These are phyloP conservation scores for Eledona agricola DNA, from an alignment of 2,888 invertebrate genomes.

Conservation along the genomic window DNA sequence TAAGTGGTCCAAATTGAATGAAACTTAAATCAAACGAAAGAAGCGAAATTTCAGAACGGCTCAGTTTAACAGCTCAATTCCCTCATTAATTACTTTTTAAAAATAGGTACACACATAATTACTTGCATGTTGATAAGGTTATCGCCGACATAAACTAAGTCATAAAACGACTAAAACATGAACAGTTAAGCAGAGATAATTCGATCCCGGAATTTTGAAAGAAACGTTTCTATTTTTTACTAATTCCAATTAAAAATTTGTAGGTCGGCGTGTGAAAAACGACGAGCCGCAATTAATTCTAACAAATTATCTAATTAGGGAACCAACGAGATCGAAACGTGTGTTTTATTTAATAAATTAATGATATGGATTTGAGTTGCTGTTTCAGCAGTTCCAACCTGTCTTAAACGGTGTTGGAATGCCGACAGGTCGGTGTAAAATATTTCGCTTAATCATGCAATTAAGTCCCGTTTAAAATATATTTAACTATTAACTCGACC, in stretches of 20 bases:
- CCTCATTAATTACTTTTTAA: no score
- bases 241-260: neutral
- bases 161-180: no score
- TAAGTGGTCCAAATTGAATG: no score
- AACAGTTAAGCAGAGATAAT: no score
- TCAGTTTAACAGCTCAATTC: no score
- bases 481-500: conserved; percentile 11
- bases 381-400: conserved; percentile 34
- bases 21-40: no score
- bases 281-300: conserved; percentile 20
- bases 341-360: conserved; percentile 34
- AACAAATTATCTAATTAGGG: conserved; percentile 31
- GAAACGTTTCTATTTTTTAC: neutral
- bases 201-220: neutral
- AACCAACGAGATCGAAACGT: conserved; percentile 16
- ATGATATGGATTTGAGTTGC: conserved; percentile 37
- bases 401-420: conserved; percentile 40
- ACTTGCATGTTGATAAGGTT: no score
- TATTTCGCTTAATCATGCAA: conserved; percentile 36
- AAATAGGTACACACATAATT: no score
- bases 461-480: conserved; percentile 29
- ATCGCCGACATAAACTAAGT: no score
- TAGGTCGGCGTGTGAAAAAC: neutral
- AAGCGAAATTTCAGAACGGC: no score
- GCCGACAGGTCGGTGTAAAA: conserved; percentile 39